Conservation (phyloP, 2,797 vertebrate genomes). For the Gephyroberyx darwinii region DNA sequence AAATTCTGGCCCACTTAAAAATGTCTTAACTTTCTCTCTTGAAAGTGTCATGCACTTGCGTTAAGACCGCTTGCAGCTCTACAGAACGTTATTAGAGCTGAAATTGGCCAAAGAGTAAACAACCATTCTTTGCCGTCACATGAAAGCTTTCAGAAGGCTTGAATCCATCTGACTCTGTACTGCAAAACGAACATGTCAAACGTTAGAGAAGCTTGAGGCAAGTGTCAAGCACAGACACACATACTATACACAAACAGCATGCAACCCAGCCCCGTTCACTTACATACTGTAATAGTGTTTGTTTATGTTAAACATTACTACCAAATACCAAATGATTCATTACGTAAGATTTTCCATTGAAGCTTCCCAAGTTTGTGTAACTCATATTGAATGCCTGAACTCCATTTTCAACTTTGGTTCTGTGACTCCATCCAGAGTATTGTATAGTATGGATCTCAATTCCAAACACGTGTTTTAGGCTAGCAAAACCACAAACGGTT, state of each 20-base stretch:
- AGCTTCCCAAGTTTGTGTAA: too few species aligned
- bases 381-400: too few species aligned
- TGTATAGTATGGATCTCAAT: background rate
- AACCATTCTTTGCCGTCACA: background rate
- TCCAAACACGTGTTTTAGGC: conserved; percentile 57
- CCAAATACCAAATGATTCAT: too few species aligned
- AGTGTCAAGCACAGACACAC: background rate
- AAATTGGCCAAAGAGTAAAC: conserved; percentile 2
- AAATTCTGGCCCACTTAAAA: conserved; percentile 5
- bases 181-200: too few species aligned
- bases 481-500: conserved; percentile 5
- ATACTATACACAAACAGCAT: background rate
- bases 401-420: background rate
- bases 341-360: too few species aligned
- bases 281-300: too few species aligned
- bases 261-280: too few species aligned
- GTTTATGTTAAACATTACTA: too few species aligned
- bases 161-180: background rate
- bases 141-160: background rate
- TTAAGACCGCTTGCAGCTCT: background rate
- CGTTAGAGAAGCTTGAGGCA: background rate
- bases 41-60: background rate
- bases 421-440: background rate
- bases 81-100: background rate
- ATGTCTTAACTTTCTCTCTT: background rate